phyloP scores from a whole-genome alignment of 2,888 invertebrate species.

The Priocnemis perturbator region DNA sequence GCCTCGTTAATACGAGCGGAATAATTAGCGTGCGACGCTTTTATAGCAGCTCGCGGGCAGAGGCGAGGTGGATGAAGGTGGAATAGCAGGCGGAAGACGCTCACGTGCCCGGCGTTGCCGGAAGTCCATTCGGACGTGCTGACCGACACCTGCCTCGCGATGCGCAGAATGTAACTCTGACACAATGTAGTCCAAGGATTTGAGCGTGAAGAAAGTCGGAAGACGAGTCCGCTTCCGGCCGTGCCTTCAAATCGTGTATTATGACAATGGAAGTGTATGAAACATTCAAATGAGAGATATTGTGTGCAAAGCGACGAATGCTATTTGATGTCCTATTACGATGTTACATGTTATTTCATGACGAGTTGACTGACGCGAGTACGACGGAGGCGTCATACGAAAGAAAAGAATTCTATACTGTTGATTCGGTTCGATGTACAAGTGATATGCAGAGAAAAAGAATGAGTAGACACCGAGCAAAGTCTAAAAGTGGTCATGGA shows the following conservation, averaged over 20 bases:
- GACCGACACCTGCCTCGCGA: constrained; percentile 2
- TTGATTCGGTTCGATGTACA: background rate
- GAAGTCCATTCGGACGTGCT: constrained; percentile 35
- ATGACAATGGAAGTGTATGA: no score
- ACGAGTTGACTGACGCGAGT: no score
- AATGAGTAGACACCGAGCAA: background rate
- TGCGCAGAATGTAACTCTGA: no score
- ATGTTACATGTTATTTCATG: no score
- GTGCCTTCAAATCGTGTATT: no score
- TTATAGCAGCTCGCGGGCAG: background rate
- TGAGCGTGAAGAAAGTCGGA: no score
- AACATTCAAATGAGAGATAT: no score
- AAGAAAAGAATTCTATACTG: background rate
- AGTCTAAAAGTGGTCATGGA: background rate
- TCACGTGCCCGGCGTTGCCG: constrained; percentile 26
- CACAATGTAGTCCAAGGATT: no score
- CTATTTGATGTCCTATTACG: no score
- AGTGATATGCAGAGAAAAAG: background rate
- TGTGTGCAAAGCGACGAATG: no score
- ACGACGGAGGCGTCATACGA: background rate
- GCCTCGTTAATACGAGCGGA: constrained; percentile 34
- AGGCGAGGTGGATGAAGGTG: constrained; percentile 6
- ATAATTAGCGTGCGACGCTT: background rate
- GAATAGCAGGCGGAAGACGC: background rate
- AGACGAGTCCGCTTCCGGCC: no score